Evolutionary conservation across 2,888 invertebrate genomes (phyloP).

Genomic region (Scaptomyza tumidula): DNA sequence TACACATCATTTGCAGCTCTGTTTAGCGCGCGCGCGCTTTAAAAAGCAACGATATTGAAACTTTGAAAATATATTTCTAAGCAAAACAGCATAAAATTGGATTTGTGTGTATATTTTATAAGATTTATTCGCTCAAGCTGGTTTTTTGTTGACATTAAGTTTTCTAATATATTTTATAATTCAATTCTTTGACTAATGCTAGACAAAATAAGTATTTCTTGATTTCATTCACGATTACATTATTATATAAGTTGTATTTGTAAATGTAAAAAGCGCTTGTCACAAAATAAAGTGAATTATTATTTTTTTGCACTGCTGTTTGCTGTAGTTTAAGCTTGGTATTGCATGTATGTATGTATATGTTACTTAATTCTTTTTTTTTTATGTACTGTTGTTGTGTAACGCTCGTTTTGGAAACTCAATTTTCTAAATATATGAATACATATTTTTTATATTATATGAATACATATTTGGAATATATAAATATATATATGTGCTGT

Average conservation of each 20-base stretch:
- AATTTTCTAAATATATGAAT: too few relatives aligned
- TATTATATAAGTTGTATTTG: slow-evolving; percentile 52
- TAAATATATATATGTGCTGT: slow-evolving; percentile 22
- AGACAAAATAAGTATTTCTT: slow-evolving; percentile 64
- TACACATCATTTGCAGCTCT: slow-evolving; percentile 19
- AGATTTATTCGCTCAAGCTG: slow-evolving; percentile 69
- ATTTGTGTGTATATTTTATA: slow-evolving; percentile 58
- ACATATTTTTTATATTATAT: slow-evolving; percentile 36
- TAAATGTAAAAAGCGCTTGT: slow-evolving; percentile 70
- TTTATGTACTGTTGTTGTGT: slow-evolving; percentile 21
- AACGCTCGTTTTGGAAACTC: slow-evolving; percentile 42
- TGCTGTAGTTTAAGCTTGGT: slow-evolving; percentile 60
- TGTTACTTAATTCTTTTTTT: slow-evolving; percentile 25
- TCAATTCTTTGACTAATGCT: slow-evolving; percentile 76
- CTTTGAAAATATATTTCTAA: not conserved
- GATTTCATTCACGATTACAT: slow-evolving; percentile 48
- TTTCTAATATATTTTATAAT: slow-evolving; percentile 62
- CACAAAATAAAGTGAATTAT: slow-evolving; percentile 72
- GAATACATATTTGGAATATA: slow-evolving; percentile 31
- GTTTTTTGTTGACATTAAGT: slow-evolving; percentile 70
- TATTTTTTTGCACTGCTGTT: slow-evolving; percentile 71
- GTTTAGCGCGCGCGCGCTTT: not conserved
- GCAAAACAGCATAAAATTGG: not conserved
- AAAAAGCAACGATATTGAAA: not conserved
- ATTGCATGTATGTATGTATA: slow-evolving; percentile 40